Evolutionary conservation across 2,113 vertebrate species (phyloP).

Genomic region (Rostratula benghalensis): DNA sequence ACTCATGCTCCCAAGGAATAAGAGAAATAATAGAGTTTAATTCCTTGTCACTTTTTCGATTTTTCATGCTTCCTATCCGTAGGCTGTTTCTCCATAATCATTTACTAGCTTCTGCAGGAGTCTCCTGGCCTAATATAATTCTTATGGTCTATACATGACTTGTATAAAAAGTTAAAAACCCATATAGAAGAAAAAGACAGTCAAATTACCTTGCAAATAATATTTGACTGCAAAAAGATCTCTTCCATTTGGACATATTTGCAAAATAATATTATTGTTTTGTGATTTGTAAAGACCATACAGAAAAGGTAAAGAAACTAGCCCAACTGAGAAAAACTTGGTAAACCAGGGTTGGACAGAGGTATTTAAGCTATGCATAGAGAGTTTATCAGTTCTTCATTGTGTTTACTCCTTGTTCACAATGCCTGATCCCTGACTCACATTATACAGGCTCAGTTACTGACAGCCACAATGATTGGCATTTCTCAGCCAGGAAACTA

Average conservation of each 20-base stretch:
- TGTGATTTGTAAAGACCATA: neutral
- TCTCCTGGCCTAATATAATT: neutral
- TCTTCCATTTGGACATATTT: neutral
- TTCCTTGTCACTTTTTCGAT: constrained; percentile 11
- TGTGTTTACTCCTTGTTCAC: neutral
- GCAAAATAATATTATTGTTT: neutral
- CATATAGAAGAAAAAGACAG: neutral
- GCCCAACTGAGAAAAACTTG: neutral
- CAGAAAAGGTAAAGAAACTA: neutral
- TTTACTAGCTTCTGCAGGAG: neutral
- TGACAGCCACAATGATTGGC: neutral
- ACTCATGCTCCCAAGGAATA: constrained; percentile 32
- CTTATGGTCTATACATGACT: neutral
- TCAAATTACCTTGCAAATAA: neutral
- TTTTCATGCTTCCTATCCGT: constrained; percentile 34
- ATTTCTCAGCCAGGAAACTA: neutral
- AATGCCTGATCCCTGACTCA: neutral
- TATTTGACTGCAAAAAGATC: neutral
- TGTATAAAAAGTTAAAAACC: neutral
- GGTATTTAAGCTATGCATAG: neutral
- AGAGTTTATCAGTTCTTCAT: neutral
- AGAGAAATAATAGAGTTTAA: constrained; percentile 54
- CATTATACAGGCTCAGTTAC: neutral
- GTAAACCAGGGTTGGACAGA: neutral
- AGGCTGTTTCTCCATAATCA: neutral